Evolutionary conservation across 37 sponge, comb jelly and placozoan species (phyloP), one percentile per base, ranked within the genome.

Genomic region (Dysidea cf. avara): DNA sequence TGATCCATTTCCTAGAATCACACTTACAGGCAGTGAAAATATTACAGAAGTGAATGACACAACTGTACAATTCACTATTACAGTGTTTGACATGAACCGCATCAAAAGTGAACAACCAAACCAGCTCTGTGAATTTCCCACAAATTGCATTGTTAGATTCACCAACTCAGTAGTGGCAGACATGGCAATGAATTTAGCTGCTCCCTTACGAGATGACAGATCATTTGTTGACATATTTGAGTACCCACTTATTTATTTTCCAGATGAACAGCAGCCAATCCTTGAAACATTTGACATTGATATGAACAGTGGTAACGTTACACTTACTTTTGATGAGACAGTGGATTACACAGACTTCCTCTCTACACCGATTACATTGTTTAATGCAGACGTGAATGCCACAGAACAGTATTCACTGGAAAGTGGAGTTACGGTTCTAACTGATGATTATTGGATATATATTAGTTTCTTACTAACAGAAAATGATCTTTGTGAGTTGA

Each of bases 321-420:
- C 79, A 25, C 62, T 95, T 21, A 95, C 96, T 20, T 95, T 95
- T 43, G 78, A 95, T 60, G 96, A 95, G 50, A 87, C 88, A 43
- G 65, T 95, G 26, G 17, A 29, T 0, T 52, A 52, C 22, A 28
- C 48, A 17, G 77, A 78, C 53, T 79, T 95, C 47, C 24, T 36
- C 34, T 53, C 79, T 21, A 25, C 54, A 20, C 60, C 67, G 6
- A 83, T 95, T 16, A 90, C 96, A 7, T 69, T 95, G 30, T 78
- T 56, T 38, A 69, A 60, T 71, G 48, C 39, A 49, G 68, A 52
- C 31, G 56, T 67, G 2, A 95, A 95, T 72, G 81, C 61, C 1
- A 90, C 92, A 7, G 83, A 84, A 40, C 61, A 5, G 39, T 81
- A 88, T 38, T 75, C 65, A 33, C 35, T 85, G 28, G 49, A 22